A percentile compares a stretch with the other conserved stretches of the same genome.
phyloP scores from a whole-genome alignment of 2,797 vertebrate genomes.

The Gouania willdenowi region DNA sequence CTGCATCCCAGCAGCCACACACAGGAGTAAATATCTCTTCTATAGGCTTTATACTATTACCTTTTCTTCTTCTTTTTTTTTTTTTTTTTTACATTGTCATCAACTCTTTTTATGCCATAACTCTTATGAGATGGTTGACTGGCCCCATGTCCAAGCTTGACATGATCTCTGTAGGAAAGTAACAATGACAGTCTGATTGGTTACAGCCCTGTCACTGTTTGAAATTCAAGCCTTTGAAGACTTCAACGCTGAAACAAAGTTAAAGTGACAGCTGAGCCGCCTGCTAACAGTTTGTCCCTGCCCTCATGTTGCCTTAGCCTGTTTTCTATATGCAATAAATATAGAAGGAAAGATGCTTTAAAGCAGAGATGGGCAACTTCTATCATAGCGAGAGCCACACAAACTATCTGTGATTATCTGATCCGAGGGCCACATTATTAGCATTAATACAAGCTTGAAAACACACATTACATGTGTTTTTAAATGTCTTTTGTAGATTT shows the following conservation, averaged over 20 bases:
- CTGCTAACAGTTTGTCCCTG: conserved; percentile 20
- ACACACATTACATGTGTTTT: too few species aligned
- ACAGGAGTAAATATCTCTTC: conserved; percentile 35
- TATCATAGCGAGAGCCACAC: too few species aligned
- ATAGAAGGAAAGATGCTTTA: conserved; percentile 7
- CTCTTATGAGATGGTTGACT: conserved; percentile 30
- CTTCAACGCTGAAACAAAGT: conserved; percentile 37
- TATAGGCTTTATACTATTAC: too few species aligned
- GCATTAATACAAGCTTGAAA: too few species aligned
- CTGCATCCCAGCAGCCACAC: conserved; percentile 1
- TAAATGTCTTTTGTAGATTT: too few species aligned
- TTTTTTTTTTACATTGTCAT: conserved; percentile 13
- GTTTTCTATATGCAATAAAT: too few species aligned
- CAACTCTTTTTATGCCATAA: conserved; percentile 10
- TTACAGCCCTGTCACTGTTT: conserved; percentile 60
- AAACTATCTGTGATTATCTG: too few species aligned
- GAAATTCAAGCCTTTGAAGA: conserved; percentile 58
- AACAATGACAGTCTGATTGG: conserved; percentile 55
- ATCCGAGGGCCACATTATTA: too few species aligned
- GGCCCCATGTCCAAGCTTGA: conserved; percentile 19
- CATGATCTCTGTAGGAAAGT: conserved; percentile 30
- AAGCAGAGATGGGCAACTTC: too few species aligned
- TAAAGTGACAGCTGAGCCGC: conserved; percentile 41
- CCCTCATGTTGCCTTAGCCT: conserved; percentile 11
- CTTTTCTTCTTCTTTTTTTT: conserved; percentile 4